Evolutionary conservation across 1,140 invertebrate genomes (phyloP), one percentile per base, ranked within the genome.

Genomic region (Bradynema listronoti): DNA sequence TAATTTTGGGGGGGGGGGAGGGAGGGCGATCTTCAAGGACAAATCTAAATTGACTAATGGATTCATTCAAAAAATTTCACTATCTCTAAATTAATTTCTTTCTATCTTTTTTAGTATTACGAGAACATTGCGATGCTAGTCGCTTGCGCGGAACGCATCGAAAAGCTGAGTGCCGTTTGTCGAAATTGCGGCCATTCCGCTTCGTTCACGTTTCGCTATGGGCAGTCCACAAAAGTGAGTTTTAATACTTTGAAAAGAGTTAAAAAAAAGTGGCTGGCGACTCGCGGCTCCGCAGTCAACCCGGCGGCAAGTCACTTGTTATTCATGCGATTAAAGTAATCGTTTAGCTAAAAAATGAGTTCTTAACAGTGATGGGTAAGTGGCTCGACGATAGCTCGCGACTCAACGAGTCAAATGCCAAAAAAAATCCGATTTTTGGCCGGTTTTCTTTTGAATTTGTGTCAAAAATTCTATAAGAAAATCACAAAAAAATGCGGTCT

Each of bases 141-240:
- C n/a, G 84, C 85, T 22, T 61, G 84, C n/a, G 82, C 84, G n/a
- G 85, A 85, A 73, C 82, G 79, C 72, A 82, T 86, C 22, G 79
- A 83, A 7, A 86, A 85, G 67, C 69, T 86, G 14, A 83, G 74
- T 24, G 84, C 85, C 54, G 84, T 85, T 6, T 85, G 85, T 68
- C 84, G 84, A 81, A 72, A 70, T 14, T 85, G 85, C 70, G 84
- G 79, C 61, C 73, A 78, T 34, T 82, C 83, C 45, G 85, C 84
- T 9, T 80, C 84, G 22, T 85, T 82, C 69, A 85, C 85, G 2
- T 83, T 84, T 65, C 77, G 85, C 25, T 82, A 78, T 50, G 68
- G 58, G 19, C 41, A 54, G 27, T 57, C 53, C 52, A 63, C 66
- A 29, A 64, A 71, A 58, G 73, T 75, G 29, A 30, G 19, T 9